A percentile compares a stretch with the other conserved stretches of the same genome.
Evolutionary conservation across 2,113 vertebrate genomes (phyloP).

Genomic region (Sporophila hypoxantha): DNA sequence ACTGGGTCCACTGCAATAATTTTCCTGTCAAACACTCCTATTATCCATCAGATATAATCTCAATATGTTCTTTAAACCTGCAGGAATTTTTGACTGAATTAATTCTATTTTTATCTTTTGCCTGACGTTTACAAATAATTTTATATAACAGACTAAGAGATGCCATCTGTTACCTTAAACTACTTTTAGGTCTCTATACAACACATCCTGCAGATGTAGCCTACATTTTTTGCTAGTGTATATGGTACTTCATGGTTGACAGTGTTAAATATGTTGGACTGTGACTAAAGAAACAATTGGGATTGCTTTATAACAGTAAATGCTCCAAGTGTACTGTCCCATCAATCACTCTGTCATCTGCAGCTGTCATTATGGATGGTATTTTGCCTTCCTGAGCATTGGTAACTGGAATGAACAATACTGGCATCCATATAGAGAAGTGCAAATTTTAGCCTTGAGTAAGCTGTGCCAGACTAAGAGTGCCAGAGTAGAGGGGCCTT

Average conservation of each 20-base stretch:
- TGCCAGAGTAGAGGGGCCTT: not conserved
- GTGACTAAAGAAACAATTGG: not conserved
- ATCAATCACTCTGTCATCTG: not conserved
- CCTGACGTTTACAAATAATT: slow-evolving; percentile 62
- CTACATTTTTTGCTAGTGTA: slow-evolving; percentile 36
- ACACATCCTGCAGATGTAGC: slow-evolving; percentile 42
- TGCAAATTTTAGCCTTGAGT: not conserved
- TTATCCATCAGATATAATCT: slow-evolving; percentile 5
- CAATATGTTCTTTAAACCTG: slow-evolving; percentile 23
- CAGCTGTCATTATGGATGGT: not conserved
- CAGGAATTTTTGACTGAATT: slow-evolving; percentile 38
- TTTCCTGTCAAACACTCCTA: not conserved
- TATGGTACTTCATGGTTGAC: not conserved
- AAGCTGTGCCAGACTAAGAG: not conserved
- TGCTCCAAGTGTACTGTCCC: not conserved
- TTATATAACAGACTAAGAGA: slow-evolving; percentile 33
- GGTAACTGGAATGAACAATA: not conserved
- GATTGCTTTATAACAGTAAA: slow-evolving; percentile 9
- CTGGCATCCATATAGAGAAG: not conserved
- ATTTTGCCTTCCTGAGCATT: not conserved
- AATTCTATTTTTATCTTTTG: slow-evolving; percentile 52
- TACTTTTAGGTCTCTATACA: slow-evolving; percentile 49
- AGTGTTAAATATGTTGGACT: slow-evolving; percentile 1
- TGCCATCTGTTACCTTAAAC: slow-evolving; percentile 56
- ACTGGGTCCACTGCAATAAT: not conserved